Evolutionary conservation across 2,888 invertebrate genomes (phyloP).

Genomic region (Andrena minutula): DNA sequence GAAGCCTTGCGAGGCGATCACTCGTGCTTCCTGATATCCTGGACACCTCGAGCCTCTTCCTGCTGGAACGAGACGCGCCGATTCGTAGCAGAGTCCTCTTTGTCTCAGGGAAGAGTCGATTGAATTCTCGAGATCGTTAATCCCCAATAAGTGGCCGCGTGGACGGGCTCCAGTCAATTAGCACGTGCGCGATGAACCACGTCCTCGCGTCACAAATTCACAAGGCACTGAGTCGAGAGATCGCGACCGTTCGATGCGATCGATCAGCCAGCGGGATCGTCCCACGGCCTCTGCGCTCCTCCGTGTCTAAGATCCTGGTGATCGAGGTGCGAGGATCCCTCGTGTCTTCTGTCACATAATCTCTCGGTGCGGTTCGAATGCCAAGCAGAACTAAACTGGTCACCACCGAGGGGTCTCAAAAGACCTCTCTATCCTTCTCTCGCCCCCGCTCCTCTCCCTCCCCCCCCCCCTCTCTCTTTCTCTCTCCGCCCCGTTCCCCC

Average conservation of each 20-base stretch:
- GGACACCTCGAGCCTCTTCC: not conserved
- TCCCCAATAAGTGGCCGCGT: too few species aligned
- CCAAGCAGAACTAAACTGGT: conserved; percentile 78
- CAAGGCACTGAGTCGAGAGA: not conserved
- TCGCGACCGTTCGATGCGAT: not conserved
- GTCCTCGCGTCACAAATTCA: not conserved
- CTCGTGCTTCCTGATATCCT: not conserved
- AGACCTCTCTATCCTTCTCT: conserved; percentile 70
- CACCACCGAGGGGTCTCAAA: conserved; percentile 78
- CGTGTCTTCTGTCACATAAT: conserved; percentile 61
- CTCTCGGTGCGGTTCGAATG: conserved; percentile 69
- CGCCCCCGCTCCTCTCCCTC: conserved; percentile 52
- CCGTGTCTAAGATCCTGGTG: too few species aligned
- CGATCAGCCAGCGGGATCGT: not conserved
- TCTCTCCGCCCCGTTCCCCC: conserved; percentile 21
- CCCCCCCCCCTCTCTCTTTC: conserved; percentile 15
- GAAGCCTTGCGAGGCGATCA: not conserved
- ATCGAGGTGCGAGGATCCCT: conserved; percentile 20
- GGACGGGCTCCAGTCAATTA: too few species aligned
- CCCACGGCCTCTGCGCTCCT: too few species aligned
- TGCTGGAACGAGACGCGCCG: not conserved
- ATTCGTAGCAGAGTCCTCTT: too few species aligned
- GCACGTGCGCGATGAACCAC: too few species aligned
- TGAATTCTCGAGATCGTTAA: too few species aligned
- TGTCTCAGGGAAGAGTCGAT: too few species aligned